These are phyloP conservation scores for Volucella bombylans DNA, from an alignment of 2,888 invertebrate genomes.

Conservation along the genomic window DNA sequence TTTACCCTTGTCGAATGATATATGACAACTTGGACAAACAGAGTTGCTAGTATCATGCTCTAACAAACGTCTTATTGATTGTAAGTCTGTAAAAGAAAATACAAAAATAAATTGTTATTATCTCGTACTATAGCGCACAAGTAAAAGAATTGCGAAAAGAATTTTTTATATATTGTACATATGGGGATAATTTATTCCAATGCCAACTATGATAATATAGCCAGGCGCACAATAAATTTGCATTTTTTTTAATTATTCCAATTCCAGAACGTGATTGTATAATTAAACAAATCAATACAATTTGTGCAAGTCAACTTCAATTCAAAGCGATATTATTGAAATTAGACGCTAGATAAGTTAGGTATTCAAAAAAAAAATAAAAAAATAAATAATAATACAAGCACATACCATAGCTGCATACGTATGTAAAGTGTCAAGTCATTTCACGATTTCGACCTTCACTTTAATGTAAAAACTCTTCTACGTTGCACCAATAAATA, in stretches of 20 bases:
- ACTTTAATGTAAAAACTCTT: constrained; percentile 39
- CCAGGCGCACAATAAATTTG: constrained; percentile 51
- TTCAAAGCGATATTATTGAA: constrained; percentile 51
- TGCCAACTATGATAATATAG: constrained; percentile 52
- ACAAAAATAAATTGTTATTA: neutral
- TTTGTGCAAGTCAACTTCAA: constrained; percentile 35
- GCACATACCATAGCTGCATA: constrained; percentile 19
- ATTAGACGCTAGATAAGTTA: constrained; percentile 44
- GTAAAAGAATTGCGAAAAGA: neutral
- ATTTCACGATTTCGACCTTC: constrained; percentile 68
- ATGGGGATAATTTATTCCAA: constrained; percentile 54
- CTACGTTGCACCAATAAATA: constrained; percentile 28
- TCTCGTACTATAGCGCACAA: neutral
- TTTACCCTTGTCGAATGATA: constrained; percentile 98
- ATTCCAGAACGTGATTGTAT: constrained; percentile 63
- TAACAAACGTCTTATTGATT: constrained; percentile 90
- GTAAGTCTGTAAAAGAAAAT: constrained; percentile 78
- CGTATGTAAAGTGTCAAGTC: constrained; percentile 49
- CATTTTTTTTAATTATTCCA: constrained; percentile 42
- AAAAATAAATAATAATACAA: constrained; percentile 11
- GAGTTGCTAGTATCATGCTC: constrained; percentile 89
- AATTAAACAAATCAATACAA: constrained; percentile 53
- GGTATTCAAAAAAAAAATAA: constrained; percentile 25
- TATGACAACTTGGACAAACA: constrained; percentile 92
- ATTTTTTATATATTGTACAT: constrained; percentile 23